Base-by-base conservation (phyloP, 2,888 invertebrate species). In the Pachliopta kotzebuea region DNA sequence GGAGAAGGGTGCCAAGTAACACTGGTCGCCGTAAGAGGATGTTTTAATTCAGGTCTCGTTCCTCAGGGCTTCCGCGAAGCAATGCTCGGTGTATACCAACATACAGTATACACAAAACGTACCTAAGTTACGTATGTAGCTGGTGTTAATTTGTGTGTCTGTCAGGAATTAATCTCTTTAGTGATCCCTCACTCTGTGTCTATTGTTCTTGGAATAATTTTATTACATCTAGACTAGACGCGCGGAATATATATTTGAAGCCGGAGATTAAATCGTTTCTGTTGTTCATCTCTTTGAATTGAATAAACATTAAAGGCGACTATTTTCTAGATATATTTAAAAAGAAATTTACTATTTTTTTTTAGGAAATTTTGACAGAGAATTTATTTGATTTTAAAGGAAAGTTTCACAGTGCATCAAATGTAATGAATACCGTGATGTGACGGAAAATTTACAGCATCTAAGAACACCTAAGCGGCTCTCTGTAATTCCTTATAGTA, bases 31-130 rank as follows among this genome's bases (percentile, higher is more conserved):
- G 76, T 80, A 82, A 83, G 86, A 87, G 81, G 80, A 82, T 86
- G 86, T 90, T 89, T 85, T 81, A 81, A 90, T 90, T 86, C 90
- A 84, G 73, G 77, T 79, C 81, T 82, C 86, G 89, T 88, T 75
- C 74, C 70, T 49, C 70, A 71, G 58, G 66, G 84, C 86, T 90
- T 90, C 90, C 88, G 81, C 85, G 90, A 88, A 90, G 71, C 76
- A 67, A 76, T 81, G 80, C 76, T 75, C 50, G 56, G 14, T 61
- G 65, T 60, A 57, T 65, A 65, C 61, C 61, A 60, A 57, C 65
- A 58, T 65, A 61, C 29, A 53, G 58, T 65, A 55, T 58, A 65
- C 58, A 62, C 61, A 49, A 62, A 58, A 62, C 54, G 65, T 60
- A 64, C 52, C 56, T 57, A 53, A 61, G 53, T 45, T 60, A 37